Percentiles rank a stretch among this genome's conserved stretches.
Conservation (phyloP, 2,888 invertebrate genomes). For the Apamea monoglypha region DNA sequence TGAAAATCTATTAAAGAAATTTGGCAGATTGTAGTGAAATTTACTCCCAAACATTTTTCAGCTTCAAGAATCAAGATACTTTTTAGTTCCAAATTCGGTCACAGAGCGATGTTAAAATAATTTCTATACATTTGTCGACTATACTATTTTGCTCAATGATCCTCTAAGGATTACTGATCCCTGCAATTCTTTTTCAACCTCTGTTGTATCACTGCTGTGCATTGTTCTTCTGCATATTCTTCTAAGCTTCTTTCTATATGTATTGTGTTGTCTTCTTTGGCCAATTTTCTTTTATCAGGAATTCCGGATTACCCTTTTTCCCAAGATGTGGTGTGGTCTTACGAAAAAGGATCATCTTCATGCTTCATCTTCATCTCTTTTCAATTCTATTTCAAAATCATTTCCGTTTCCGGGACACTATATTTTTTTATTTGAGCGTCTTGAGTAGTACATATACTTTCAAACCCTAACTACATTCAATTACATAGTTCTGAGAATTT, state of each 20-base stretch:
- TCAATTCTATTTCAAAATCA: not conserved
- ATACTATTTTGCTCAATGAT: not conserved
- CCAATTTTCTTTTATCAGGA: not conserved
- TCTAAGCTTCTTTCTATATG: not conserved
- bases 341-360: not conserved
- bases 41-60: not conserved
- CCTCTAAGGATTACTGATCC: not conserved
- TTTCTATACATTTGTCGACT: not conserved
- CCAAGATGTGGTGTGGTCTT: not conserved
- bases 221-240: not conserved
- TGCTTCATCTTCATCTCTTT: not conserved
- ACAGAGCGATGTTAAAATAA: not conserved
- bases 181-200: not conserved
- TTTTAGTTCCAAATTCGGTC: not conserved
- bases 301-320: not conserved
- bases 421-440: not conserved
- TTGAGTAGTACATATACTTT: not conserved
- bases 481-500: not conserved
- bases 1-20: too few species aligned
- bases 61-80: not conserved
- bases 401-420: not conserved
- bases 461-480: not conserved
- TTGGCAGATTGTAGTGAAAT: too few species aligned
- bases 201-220: not conserved
- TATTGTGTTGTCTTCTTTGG: not conserved